A percentile compares a stretch with the other conserved stretches of the same genome.
Conservation (phyloP, 2,797 vertebrate genomes). For the Nothura maculosa region DNA sequence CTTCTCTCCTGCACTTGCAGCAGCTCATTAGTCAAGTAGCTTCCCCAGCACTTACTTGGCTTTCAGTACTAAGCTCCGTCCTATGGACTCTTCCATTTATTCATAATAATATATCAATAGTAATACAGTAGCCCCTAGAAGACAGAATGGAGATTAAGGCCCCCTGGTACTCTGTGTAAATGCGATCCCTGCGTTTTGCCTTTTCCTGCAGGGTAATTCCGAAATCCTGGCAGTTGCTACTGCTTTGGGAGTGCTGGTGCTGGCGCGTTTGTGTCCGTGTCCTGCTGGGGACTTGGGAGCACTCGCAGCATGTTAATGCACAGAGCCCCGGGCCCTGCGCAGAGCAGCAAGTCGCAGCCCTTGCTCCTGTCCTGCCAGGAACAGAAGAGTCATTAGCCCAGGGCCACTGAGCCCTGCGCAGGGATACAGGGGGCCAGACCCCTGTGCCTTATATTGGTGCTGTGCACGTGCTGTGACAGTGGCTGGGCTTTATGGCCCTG, state of each 20-base stretch:
- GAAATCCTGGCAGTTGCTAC: not conserved
- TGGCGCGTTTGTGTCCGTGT: not conserved
- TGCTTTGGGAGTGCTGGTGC: not conserved
- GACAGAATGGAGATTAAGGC: not conserved
- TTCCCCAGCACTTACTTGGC: not conserved
- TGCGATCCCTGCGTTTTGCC: not conserved
- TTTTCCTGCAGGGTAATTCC: not conserved
- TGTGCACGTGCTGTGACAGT: not conserved
- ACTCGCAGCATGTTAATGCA: not conserved
- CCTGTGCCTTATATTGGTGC: not conserved
- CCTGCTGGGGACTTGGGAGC: not conserved
- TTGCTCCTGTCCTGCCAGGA: not conserved
- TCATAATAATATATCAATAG: not conserved
- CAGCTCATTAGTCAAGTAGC: not conserved
- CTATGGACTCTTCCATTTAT: not conserved
- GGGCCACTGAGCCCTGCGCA: not conserved
- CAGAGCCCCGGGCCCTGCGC: not conserved
- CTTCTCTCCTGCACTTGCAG: not conserved
- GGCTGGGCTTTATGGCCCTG: not conserved
- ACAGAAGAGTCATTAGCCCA: not conserved
- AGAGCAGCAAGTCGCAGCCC: not conserved
- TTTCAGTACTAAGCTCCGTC: not conserved
- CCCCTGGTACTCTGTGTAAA: not conserved
- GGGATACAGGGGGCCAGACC: not conserved
- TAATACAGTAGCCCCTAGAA: not conserved